Evolutionary conservation across 30 jellyfish, hydroid and myxozoan genomes (phyloP).

Genomic region (Aurelia sp.): DNA sequence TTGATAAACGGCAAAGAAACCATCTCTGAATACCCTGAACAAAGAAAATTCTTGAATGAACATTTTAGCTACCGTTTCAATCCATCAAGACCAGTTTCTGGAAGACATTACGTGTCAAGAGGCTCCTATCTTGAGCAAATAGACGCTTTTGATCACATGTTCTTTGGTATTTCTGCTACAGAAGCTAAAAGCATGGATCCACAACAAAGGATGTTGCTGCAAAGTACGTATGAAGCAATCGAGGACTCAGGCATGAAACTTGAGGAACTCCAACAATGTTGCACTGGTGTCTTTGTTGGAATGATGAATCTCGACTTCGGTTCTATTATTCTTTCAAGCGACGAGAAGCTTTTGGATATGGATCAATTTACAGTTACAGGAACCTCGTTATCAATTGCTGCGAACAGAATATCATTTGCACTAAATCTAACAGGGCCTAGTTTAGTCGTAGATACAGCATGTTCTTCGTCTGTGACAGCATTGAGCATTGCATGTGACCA

Average conservation of each 20-base stretch:
- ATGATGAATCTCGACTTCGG: constrained; percentile 77
- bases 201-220: constrained; percentile 66
- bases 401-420: constrained; percentile 70
- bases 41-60: constrained; percentile 35
- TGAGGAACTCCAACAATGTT: constrained; percentile 66
- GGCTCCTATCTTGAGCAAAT: constrained; percentile 72
- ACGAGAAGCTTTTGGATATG: constrained; percentile 40
- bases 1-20: constrained; percentile 36
- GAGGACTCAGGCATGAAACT: constrained; percentile 78
- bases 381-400: constrained; percentile 72
- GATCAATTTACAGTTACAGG: constrained; percentile 79
- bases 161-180: constrained; percentile 72
- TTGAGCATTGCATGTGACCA: constrained; percentile 71
- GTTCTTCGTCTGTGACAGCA: constrained; percentile 73
- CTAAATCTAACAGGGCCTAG: constrained; percentile 72
- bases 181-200: constrained; percentile 83
- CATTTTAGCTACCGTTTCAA: constrained; percentile 43
- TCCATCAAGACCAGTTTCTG: constrained; percentile 74
- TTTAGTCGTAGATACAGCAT: constrained; percentile 70
- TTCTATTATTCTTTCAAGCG: constrained; percentile 54
- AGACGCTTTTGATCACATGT: constrained; percentile 55
- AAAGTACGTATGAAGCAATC: constrained; percentile 65
- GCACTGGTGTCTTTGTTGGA: constrained; percentile 74
- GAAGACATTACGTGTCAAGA: constrained; percentile 53
- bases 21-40: constrained; percentile 49